These are phyloP conservation scores for Myopa testacea DNA, from an alignment of 2,888 invertebrate species.

Conservation along the genomic window DNA sequence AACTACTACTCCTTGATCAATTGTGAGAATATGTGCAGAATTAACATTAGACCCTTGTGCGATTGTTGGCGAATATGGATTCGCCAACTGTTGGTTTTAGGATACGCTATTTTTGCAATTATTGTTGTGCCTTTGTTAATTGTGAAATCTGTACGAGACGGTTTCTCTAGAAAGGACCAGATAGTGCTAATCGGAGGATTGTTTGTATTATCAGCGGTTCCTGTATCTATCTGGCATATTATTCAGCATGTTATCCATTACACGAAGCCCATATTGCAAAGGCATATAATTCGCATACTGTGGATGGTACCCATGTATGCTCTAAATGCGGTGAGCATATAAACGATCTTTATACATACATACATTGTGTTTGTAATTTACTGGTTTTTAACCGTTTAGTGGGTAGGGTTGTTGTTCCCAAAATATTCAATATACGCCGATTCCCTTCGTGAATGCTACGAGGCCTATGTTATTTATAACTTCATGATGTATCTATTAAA, in stretches of 20 bases:
- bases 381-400: conserved; percentile 52
- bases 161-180: conserved; percentile 82
- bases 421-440: conserved; percentile 92
- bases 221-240: conserved; percentile 95
- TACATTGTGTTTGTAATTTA: background rate
- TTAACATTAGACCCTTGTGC: conserved; percentile 63
- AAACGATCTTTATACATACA: background rate
- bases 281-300: conserved; percentile 93
- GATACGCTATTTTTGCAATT: conserved; percentile 84
- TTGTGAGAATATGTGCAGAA: conserved; percentile 53
- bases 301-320: conserved; percentile 99
- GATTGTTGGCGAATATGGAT: conserved; percentile 89
- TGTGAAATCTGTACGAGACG: conserved; percentile 82
- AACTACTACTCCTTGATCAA: too few relatives aligned
- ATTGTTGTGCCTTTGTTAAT: conserved; percentile 87
- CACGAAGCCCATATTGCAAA: conserved; percentile 90
- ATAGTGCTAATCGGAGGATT: conserved; percentile 87
- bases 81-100: conserved; percentile 82
- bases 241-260: conserved; percentile 94
- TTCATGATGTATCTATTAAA: conserved; percentile 95
- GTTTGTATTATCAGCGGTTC: conserved; percentile 91
- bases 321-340: conserved; percentile 84
- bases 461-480: conserved; percentile 98
- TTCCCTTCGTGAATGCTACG: conserved; percentile 93
- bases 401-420: conserved; percentile 83